These are phyloP conservation scores for Lycocerus yunnanus DNA, from an alignment of 2,888 invertebrate genomes.

Conservation along the genomic window DNA sequence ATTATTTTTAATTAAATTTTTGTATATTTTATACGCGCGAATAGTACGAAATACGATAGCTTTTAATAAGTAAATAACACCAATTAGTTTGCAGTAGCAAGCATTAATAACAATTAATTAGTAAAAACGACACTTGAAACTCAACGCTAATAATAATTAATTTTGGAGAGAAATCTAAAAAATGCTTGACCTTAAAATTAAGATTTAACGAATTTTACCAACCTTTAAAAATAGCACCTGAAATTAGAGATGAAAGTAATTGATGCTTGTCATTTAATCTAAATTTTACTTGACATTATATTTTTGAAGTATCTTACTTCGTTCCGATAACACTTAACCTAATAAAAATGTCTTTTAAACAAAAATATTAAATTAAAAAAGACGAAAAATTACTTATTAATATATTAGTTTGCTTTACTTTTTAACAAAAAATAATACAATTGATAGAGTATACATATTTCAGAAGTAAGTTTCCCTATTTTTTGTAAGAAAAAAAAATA, in stretches of 20 bases:
- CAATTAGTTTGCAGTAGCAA: background rate
- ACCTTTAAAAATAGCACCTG: background rate
- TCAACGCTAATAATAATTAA: background rate
- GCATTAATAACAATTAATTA: background rate
- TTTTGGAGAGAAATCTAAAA: background rate
- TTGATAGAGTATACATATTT: too few relatives aligned
- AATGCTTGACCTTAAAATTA: background rate
- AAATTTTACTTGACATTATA: background rate
- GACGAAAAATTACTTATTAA: background rate
- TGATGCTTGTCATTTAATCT: background rate
- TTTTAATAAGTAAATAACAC: background rate
- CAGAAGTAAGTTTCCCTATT: too few relatives aligned
- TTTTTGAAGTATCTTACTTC: background rate
- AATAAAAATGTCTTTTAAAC: background rate
- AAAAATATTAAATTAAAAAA: background rate
- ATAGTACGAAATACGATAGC: background rate
- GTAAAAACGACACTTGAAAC: background rate
- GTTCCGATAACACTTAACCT: background rate
- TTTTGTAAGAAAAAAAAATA: too few relatives aligned
- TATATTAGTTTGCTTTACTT: too few relatives aligned
- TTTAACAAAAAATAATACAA: too few relatives aligned
- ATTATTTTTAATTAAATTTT: background rate
- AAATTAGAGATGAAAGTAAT: background rate
- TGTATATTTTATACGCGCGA: background rate
- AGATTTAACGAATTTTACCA: background rate